phyloP scores from a whole-genome alignment of 2,113 vertebrate genomes.

The Gobius niger region DNA sequence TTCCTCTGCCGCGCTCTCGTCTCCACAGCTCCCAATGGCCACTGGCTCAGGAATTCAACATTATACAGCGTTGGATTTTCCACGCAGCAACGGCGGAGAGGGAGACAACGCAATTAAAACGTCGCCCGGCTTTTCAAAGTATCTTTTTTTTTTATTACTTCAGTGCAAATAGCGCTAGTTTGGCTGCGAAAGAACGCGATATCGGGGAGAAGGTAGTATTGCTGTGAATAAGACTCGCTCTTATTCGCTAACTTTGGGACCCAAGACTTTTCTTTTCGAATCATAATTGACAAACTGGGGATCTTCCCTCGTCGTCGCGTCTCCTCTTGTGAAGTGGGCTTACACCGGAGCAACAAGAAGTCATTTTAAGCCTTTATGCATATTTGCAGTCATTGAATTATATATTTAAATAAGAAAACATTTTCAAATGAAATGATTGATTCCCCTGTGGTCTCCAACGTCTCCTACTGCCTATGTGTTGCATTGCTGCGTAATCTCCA shows the following conservation, averaged over 20 bases:
- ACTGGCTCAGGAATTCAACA: slow-evolving; percentile 73
- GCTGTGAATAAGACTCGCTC: slow-evolving; percentile 56
- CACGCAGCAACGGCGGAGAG: slow-evolving; percentile 58
- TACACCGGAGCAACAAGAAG: slow-evolving; percentile 94
- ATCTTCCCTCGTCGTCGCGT: slow-evolving; percentile 37
- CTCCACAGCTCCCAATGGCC: slow-evolving; percentile 71
- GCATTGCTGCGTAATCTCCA: too few species aligned
- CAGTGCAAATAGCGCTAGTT: slow-evolving; percentile 68
- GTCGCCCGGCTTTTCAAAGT: slow-evolving; percentile 68
- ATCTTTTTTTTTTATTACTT: slow-evolving; percentile 43
- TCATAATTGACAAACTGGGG: slow-evolving; percentile 54
- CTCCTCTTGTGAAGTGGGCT: slow-evolving; percentile 79
- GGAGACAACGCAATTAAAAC: slow-evolving; percentile 76
- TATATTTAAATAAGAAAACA: too few species aligned
- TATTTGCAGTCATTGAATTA: slow-evolving; percentile 92
- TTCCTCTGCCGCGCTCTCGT: slow-evolving; percentile 43
- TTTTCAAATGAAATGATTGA: slow-evolving; percentile 96
- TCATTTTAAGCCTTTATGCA: slow-evolving; percentile 92
- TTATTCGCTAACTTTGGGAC: slow-evolving; percentile 55
- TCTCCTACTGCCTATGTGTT: not conserved
- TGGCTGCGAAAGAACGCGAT: slow-evolving; percentile 12
- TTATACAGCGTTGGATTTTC: slow-evolving; percentile 69
- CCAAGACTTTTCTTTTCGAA: slow-evolving; percentile 39
- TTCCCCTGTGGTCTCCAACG: slow-evolving; percentile 15
- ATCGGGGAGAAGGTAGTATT: not conserved